Base-by-base conservation (phyloP, 1,140 invertebrate genomes). In the Drosophila nikananu region DNA sequence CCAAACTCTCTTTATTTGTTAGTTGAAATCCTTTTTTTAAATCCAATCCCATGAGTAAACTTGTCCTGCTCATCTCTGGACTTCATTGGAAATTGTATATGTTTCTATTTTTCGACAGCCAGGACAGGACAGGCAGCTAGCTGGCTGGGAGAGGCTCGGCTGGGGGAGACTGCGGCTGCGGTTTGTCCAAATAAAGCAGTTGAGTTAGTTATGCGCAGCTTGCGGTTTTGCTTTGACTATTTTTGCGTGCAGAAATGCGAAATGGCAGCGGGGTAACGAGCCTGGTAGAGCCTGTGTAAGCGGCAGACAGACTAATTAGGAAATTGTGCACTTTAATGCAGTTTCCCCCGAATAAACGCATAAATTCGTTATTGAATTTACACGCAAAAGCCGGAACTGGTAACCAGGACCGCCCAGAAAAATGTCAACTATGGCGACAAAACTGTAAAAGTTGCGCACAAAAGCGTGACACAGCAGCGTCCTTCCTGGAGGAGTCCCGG, bases 171-270 rank as follows among this genome's bases (percentile, higher is more conserved):
- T 51, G 62, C 32, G 51, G 54, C 58, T 89, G 86, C 61, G 86
- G 86, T 90, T 80, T 73, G 75, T 67, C 59, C 54, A 82, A 90
- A 90, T 90, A 91, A 77, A 90, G 82, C 79, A 90, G 79, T 91
- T 79, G 25, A 82, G 86, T 90, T 90, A 90, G 86, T 90, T 89
- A 86, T 90, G 81, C 86, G 81, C 81, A 86, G 86, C 81, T 90
- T 90, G 86, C 72, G 86, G 86, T 90, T 90, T 86, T 59, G 55
- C 84, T 87, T 87, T 87, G 84, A 87, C 84, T 89, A 89, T 89
- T 89, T 89, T 81, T 81, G 82, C 82, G 74, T 86, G 75, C 79
- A 66, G 57, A 60, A 67, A 52, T 60, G 37, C 51, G n/a, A 55
- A 46, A 52, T 57, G 61, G 21, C 37, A 21, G 61, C 17, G 35